Percentiles rank a stretch among this genome's conserved stretches.
Evolutionary conservation across 2,797 vertebrate genomes (phyloP).

Genomic region (Chiroxiphia lanceolata): DNA sequence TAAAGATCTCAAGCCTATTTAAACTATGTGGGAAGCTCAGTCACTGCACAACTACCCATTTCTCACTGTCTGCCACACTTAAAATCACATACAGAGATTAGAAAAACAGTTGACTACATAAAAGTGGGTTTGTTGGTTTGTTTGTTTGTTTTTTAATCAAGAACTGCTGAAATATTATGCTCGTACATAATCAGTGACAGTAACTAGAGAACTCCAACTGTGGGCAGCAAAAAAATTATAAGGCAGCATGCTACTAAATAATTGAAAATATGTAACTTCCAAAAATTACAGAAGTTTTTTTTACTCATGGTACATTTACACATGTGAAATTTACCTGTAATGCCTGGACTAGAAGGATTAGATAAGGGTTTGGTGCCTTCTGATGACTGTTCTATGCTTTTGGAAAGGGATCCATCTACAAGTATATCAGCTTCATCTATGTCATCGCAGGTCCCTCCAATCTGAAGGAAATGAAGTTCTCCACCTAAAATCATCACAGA

Average conservation of each 20-base stretch:
- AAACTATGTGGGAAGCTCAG: not conserved
- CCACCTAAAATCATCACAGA: slow-evolving; percentile 81
- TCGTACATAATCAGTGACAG: not conserved
- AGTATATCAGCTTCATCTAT: slow-evolving; percentile 97
- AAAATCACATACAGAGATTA: not conserved
- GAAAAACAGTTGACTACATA: not conserved
- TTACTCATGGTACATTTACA: not conserved
- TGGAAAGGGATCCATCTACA: slow-evolving; percentile 95
- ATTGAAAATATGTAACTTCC: not conserved
- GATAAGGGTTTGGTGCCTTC: slow-evolving; percentile 93
- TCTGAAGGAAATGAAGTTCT: slow-evolving; percentile 99
- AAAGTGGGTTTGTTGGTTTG: not conserved
- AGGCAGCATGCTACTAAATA: not conserved
- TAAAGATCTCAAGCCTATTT: not conserved
- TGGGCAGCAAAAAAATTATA: not conserved
- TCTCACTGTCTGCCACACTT: not conserved
- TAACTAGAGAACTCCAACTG: not conserved
- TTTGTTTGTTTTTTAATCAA: not conserved
- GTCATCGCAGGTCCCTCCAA: slow-evolving; percentile 98
- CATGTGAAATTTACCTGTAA: slow-evolving; percentile 83
- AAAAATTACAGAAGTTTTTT: not conserved
- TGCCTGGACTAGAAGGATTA: slow-evolving; percentile 95
- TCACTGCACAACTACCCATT: not conserved
- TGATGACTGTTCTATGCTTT: slow-evolving; percentile 89
- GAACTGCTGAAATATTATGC: not conserved